phyloP scores from a whole-genome alignment of 2,888 invertebrate genomes.

The Gerris lacustris region DNA sequence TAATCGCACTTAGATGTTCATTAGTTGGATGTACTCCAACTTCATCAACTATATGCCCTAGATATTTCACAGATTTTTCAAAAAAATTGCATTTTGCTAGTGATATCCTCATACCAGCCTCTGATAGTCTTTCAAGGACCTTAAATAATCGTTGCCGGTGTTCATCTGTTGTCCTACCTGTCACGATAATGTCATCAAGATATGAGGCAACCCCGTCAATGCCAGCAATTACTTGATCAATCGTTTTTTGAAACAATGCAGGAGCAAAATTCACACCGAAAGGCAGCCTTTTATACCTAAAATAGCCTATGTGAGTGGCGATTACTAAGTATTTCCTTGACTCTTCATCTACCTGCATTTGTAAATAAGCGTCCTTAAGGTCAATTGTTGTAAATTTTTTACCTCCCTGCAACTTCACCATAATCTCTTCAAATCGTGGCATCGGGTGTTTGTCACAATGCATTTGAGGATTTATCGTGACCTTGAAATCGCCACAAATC shows the following conservation, averaged over 20 bases:
- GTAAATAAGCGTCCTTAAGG: too few relatives aligned
- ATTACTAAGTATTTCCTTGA: background rate
- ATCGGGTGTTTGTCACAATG: constrained; percentile 2
- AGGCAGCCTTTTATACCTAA: constrained; percentile 10
- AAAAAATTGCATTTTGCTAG: too few relatives aligned
- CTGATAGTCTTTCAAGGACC: background rate
- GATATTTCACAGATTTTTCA: too few relatives aligned
- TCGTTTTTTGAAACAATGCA: constrained; percentile 7
- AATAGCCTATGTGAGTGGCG: constrained; percentile 8
- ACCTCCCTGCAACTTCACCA: constrained; percentile 10
- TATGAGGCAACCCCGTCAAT: background rate
- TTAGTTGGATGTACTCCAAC: too few relatives aligned
- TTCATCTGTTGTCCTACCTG: constrained; percentile 2
- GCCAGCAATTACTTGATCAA: constrained; percentile 8
- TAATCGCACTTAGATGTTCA: too few relatives aligned
- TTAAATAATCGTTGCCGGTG: constrained; percentile 11
- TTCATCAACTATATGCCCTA: too few relatives aligned
- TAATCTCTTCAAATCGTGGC: constrained; percentile 10
- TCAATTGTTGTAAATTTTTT: constrained; percentile 1
- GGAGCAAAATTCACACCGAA: background rate
- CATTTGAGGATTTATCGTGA: constrained; percentile 6
- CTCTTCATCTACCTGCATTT: background rate
- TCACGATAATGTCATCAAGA: constrained; percentile 11
- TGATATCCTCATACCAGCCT: background rate
- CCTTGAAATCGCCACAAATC: constrained; percentile 22